Conservation (phyloP, 2,797 vertebrate species). For the Ceyx erithaca region DNA sequence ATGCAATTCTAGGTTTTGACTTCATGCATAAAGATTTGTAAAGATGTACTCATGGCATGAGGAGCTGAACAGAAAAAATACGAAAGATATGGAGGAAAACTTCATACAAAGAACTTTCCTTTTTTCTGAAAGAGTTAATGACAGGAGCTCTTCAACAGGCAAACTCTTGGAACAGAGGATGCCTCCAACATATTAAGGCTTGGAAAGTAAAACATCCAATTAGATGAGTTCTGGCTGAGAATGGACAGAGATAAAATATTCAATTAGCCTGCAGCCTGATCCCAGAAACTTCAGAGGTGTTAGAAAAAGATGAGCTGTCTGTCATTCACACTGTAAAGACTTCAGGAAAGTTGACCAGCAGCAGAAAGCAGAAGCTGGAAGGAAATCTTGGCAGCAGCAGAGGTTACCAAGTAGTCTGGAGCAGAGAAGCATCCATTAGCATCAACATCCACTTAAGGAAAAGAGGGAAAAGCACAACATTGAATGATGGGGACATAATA, state of each 20-base stretch:
- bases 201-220: conserved; percentile 22
- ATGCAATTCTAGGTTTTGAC: neutral
- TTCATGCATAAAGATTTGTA: neutral
- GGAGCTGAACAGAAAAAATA: neutral
- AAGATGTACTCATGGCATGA: neutral
- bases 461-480: too few relatives aligned
- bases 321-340: conserved; percentile 21
- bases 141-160: neutral
- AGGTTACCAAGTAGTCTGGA: conserved; percentile 10
- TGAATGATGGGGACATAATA: too few relatives aligned
- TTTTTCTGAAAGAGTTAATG: neutral
- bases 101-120: neutral
- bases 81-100: neutral
- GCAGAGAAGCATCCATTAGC: neutral
- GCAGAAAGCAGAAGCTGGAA: conserved; percentile 51
- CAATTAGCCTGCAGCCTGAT: conserved; percentile 70
- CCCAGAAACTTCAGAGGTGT: conserved; percentile 23
- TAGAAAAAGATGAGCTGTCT: conserved; percentile 34
- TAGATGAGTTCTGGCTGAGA: conserved; percentile 28
- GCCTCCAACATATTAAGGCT: conserved; percentile 40
- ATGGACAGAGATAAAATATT: conserved; percentile 62
- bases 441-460: too few relatives aligned
- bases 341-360: neutral
- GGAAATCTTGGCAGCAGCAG: neutral
- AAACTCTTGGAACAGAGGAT: neutral